Base-by-base conservation (phyloP, 2,888 invertebrate genomes). In the Melangyna quadrimaculata region DNA sequence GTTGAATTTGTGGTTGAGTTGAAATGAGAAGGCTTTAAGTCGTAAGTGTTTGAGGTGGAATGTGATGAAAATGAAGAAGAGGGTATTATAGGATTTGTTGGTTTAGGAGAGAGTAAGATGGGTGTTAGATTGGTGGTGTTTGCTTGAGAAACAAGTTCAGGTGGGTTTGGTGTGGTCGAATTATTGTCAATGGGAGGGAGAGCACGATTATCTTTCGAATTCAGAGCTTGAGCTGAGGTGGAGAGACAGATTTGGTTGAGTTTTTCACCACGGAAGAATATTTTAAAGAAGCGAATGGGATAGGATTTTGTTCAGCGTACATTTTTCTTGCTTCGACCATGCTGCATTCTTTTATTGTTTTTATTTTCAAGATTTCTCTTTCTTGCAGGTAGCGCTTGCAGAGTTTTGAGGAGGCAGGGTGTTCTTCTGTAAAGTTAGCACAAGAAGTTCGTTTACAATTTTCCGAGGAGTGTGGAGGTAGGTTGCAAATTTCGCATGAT, bases 341-440 rank as follows among this genome's bases (percentile, higher is more conserved):
- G 24, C 12, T 51, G 2, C 14, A 51, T 51, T 51, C n/a, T 51
- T 8, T 10, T 24, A 51, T 51, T 14, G 51, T 24, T 24, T 51
- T 71, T 43, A 70, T 70, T 43, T 32, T 57, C 5, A 45, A n/a
- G 12, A n/a, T 45, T 19, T 55, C 70, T 71, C 45, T 57, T 0
- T 29, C 29, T 53, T 71, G 70, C 1, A 57, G 29, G 14, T n/a
- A 70, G 1, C 55, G 24, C 8, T 48, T 32, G 29, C 55, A 70
- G 17, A 22, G 45, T 17, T 70, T 70, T 4, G 40, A 55, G 8
- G 43, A 70, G n/a, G 55, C 40, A 6, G 70, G 27, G 22, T 55
- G 70, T 9, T 37, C n/a, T 37, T 45, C 55, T 17, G 55, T 3
- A 53, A 70, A n/a, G 22, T 71, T 29, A 3, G 27, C 70, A 45